Percentiles rank a stretch among this genome's conserved stretches.
Conservation (phyloP, 2,888 invertebrate species). For the Drosophila histrio region DNA sequence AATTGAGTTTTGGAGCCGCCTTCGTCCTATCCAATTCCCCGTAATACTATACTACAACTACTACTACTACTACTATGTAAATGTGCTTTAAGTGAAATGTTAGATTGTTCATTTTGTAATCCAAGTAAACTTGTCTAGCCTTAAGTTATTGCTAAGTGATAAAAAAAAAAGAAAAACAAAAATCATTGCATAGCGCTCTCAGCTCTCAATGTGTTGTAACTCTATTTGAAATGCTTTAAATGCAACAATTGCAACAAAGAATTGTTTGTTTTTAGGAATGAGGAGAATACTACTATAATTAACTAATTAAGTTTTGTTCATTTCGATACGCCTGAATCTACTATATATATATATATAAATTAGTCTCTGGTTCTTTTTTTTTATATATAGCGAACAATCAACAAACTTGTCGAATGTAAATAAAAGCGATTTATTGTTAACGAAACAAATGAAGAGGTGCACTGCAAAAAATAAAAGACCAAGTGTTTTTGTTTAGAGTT, state of each 20-base stretch:
- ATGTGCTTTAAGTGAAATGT: slow-evolving; percentile 64
- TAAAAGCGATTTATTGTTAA: slow-evolving; percentile 67
- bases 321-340: slow-evolving; percentile 23
- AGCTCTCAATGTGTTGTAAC: slow-evolving; percentile 20
- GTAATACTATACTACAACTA: background rate
- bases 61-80: slow-evolving; percentile 28
- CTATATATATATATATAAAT: background rate
- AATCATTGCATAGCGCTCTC: slow-evolving; percentile 57
- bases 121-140: slow-evolving; percentile 58
- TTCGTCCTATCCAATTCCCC: background rate
- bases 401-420: slow-evolving; percentile 58
- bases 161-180: background rate
- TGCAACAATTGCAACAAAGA: slow-evolving; percentile 69
- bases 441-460: slow-evolving; percentile 9
- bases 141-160: slow-evolving; percentile 67
- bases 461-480: slow-evolving; percentile 19
- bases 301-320: slow-evolving; percentile 18
- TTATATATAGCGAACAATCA: slow-evolving; percentile 18
- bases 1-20: slow-evolving; percentile 22
- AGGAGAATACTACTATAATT: background rate
- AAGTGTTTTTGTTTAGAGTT: slow-evolving; percentile 14
- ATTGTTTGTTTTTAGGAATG: slow-evolving; percentile 24
- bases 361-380: slow-evolving; percentile 3
- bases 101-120: slow-evolving; percentile 43
- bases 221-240: slow-evolving; percentile 64